These are phyloP conservation scores for Sinocyclocheilus rhinocerous DNA, from an alignment of 2,113 vertebrate genomes.

Conservation along the genomic window DNA sequence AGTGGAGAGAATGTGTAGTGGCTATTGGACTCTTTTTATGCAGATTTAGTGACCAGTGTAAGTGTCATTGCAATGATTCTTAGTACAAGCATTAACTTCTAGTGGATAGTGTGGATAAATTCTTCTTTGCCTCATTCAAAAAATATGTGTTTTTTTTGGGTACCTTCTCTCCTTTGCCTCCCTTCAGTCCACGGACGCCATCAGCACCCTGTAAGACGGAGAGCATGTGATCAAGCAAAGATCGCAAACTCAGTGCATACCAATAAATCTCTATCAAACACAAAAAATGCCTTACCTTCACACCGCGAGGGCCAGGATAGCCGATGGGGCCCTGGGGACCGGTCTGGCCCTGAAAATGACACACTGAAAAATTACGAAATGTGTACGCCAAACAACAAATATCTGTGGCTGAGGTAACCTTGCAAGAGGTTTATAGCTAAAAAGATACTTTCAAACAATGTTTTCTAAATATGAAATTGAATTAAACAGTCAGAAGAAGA, in stretches of 20 bases:
- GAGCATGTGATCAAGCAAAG: slow-evolving; percentile 13
- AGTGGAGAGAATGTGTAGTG: background rate
- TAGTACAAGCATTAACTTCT: background rate
- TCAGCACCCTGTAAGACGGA: slow-evolving; percentile 85
- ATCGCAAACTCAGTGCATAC: background rate
- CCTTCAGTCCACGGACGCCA: slow-evolving; percentile 96
- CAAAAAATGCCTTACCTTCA: slow-evolving; percentile 82
- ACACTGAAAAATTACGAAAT: background rate
- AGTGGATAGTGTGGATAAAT: no score
- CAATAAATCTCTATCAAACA: background rate
- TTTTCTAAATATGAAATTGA: background rate
- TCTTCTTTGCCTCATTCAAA: background rate
- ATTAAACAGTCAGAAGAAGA: background rate
- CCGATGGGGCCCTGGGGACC: slow-evolving; percentile 97
- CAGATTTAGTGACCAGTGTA: background rate
- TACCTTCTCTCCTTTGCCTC: slow-evolving; percentile 98
- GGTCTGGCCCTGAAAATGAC: slow-evolving; percentile 81
- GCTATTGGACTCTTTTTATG: background rate
- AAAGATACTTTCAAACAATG: background rate
- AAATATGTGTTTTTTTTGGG: background rate
- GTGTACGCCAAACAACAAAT: background rate
- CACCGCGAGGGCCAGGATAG: slow-evolving; percentile 95
- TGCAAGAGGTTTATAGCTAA: background rate
- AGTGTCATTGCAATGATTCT: background rate
- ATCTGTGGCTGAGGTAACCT: background rate